Evolutionary conservation across 2,888 invertebrate genomes (phyloP), one percentile per base, ranked within the genome.

Genomic region (Sepioteuthis lessoniana): DNA sequence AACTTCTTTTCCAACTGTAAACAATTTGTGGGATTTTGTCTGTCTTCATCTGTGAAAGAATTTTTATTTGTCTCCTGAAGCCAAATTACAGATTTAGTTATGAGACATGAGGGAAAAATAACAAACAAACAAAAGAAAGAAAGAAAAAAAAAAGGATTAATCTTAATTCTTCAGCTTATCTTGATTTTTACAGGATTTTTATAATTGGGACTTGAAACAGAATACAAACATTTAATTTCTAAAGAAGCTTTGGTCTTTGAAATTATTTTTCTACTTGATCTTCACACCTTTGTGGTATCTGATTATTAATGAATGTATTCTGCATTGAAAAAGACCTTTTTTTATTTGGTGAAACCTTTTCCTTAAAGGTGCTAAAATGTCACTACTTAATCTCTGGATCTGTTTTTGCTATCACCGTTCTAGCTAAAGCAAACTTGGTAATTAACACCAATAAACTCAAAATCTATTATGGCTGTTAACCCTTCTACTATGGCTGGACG

Each of bases 401-500:
- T 76, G 76, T 35, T 76, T 3, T 35, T 76, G 76, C n/a, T 76
- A 35, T 76, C 76, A 76, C n/a, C 76, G 76, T 76, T 76, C n/a
- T 35, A 76, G 76, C 76, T 76, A 76, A n/a, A 76, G n/a, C 76
- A 35, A n/a, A n/a, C 19, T 35, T 76, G 76, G 76, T 21, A n/a
- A n/a, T n/a, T 76, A n/a, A 76, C n/a, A 76, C n/a, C n/a, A 13
- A 16, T 16, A 35, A n/a, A 16, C 19, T 19, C 13, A 35, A n/a
- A n/a, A n/a, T n/a, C n/a, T 42, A 92, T n/a, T 21, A 92, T 92
- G 92, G 46, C 92, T 46, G 47, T 47, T 4, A 42, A 92, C 47
- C 92, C 92, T 47, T 42, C 46, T 47, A 21, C 42, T 42, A 46
- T 92, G 92, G 92, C 92, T 47, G 92, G 92, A 92, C 93, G 93